phyloP scores from a whole-genome alignment of 2,888 invertebrate genomes.

The Pristionchus exspectatus region DNA sequence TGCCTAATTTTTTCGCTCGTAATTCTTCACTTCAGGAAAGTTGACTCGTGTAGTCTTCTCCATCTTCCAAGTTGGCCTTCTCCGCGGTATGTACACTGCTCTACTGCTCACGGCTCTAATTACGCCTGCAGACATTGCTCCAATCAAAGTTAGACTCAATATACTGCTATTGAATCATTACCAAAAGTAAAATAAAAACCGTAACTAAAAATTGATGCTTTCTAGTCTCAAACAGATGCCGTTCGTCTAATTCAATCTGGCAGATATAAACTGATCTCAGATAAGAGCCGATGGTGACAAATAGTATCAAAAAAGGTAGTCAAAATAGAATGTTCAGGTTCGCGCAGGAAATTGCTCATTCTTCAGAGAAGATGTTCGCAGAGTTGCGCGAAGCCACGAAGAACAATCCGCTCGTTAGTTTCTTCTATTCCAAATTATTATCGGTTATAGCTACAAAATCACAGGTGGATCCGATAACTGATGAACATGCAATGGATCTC shows the following conservation, averaged over 20 bases:
- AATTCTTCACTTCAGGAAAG: background rate
- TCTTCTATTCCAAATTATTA: background rate
- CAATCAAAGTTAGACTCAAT: background rate
- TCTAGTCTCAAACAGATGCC: conserved; percentile 19
- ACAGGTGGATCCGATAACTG: background rate
- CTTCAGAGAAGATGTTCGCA: conserved; percentile 6
- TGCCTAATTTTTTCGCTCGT: background rate
- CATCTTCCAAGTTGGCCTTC: conserved; percentile 34
- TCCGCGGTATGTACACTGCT: conserved; percentile 22
- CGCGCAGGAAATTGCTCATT: conserved; percentile 11
- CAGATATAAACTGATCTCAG: conserved; percentile 12
- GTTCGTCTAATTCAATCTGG: background rate
- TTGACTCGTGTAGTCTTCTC: conserved; percentile 35
- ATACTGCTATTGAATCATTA: no score
- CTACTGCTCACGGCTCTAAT: background rate
- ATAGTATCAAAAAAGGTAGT: background rate
- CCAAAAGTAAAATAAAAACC: no score
- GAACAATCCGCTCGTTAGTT: conserved; percentile 27
- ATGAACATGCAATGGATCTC: conserved; percentile 5
- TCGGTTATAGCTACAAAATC: background rate
- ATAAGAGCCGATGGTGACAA: conserved; percentile 8
- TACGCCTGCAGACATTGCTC: background rate
- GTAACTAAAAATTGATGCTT: background rate
- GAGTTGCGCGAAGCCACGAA: background rate
- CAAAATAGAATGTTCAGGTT: background rate